phyloP scores from a whole-genome alignment of 37 sponge, comb jelly and placozoan species.

The Cladorhizidae sp. region DNA sequence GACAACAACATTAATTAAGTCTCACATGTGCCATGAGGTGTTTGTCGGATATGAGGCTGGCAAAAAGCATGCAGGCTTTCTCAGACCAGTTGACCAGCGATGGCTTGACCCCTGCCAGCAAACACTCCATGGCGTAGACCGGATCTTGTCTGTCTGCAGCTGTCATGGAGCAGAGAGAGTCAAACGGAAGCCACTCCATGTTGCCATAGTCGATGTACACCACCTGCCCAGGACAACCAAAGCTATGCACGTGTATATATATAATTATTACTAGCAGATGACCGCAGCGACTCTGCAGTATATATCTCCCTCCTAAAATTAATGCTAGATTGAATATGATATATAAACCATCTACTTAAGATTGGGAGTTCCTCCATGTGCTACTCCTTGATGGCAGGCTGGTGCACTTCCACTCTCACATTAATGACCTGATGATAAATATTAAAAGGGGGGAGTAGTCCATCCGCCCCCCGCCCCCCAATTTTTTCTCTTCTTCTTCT shows the following conservation, averaged over 20 bases:
- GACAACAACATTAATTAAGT: no score
- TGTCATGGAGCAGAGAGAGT: slow-evolving; percentile 54
- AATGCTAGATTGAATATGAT: no score
- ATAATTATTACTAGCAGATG: background rate
- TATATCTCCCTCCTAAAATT: no score
- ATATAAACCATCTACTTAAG: no score
- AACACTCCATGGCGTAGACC: slow-evolving; percentile 80
- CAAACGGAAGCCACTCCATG: slow-evolving; percentile 47
- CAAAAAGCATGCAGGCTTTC: slow-evolving; percentile 46
- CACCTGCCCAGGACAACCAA: slow-evolving; percentile 46
- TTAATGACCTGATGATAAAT: no score
- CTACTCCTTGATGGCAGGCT: no score
- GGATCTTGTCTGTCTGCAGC: slow-evolving; percentile 25
- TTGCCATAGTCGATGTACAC: slow-evolving; percentile 91
- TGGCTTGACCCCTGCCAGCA: slow-evolving; percentile 71
- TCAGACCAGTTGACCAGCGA: slow-evolving; percentile 69
- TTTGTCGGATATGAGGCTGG: slow-evolving; percentile 48
- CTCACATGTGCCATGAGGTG: slow-evolving; percentile 48
- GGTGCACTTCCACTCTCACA: no score
- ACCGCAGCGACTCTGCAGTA: no score
- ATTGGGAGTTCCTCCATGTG: no score
- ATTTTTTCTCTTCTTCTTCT: no score
- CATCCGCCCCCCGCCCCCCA: no score
- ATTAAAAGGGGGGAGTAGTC: no score
- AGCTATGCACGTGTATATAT: background rate